A percentile compares a stretch with the other conserved stretches of the same genome.
phyloP scores from a whole-genome alignment of 2,113 vertebrate species.

The Pao palembangensis region DNA sequence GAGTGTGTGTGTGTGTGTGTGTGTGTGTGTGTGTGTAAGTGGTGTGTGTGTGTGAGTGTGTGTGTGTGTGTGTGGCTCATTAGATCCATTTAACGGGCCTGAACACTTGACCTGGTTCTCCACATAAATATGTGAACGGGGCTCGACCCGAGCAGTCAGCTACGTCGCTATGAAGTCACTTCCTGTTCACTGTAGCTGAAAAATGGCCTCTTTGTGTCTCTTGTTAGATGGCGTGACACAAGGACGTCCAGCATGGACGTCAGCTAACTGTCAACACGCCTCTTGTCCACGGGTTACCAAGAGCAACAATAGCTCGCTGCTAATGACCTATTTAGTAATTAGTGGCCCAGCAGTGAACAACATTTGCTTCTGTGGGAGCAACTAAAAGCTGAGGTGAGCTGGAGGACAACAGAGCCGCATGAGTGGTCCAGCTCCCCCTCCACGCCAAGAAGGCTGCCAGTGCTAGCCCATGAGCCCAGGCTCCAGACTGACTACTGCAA shows the following conservation, averaged over 20 bases:
- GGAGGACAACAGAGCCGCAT: too few relatives aligned
- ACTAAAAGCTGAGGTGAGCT: too few relatives aligned
- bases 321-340: constrained; percentile 36
- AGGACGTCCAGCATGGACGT: constrained; percentile 33
- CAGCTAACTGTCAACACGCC: constrained; percentile 15
- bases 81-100: too few relatives aligned
- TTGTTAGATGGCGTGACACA: constrained; percentile 51
- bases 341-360: constrained; percentile 8
- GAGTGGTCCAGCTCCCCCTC: too few relatives aligned
- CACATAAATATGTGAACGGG: constrained; percentile 20
- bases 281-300: constrained; percentile 39
- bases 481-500: too few relatives aligned
- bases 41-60: too few relatives aligned
- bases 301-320: constrained; percentile 22
- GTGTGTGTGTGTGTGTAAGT: too few relatives aligned
- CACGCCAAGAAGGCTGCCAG: too few relatives aligned
- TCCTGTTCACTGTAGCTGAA: not conserved
- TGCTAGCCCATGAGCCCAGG: too few relatives aligned
- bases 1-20: too few relatives aligned
- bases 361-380: too few relatives aligned
- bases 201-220: constrained; percentile 43
- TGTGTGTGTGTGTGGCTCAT: too few relatives aligned
- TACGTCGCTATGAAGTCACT: constrained; percentile 9
- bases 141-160: not conserved
- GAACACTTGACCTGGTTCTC: constrained; percentile 41